Percentiles rank a stretch among this genome's conserved stretches.
phyloP scores from a whole-genome alignment of 2,797 vertebrate species.

The Heterohyrax brucei region DNA sequence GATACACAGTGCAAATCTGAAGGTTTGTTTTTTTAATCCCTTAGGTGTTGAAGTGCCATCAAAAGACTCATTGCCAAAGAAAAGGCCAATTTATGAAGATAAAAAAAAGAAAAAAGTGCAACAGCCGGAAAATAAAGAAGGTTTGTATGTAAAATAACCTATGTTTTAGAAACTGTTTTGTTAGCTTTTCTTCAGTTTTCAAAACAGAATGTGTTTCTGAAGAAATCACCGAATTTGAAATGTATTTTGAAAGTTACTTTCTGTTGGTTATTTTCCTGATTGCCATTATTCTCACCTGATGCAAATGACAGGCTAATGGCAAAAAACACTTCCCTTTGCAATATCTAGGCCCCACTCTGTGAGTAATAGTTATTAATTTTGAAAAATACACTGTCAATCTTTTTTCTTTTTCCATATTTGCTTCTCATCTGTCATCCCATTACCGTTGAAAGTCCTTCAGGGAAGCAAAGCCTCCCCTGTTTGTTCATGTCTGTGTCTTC shows the following conservation, averaged over 20 bases:
- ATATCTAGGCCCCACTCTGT: neutral
- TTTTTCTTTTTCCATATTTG: slow-evolving; percentile 25
- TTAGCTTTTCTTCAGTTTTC: neutral
- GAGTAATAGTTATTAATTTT: slow-evolving; percentile 24
- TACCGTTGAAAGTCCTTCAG: too few relatives aligned
- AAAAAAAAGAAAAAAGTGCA: slow-evolving; percentile 96
- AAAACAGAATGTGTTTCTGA: slow-evolving; percentile 1
- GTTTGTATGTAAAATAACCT: slow-evolving; percentile 86
- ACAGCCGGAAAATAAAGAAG: slow-evolving; percentile 94
- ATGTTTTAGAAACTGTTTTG: slow-evolving; percentile 37
- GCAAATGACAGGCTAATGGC: neutral
- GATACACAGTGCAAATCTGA: slow-evolving; percentile 1
- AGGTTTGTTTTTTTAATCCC: neutral
- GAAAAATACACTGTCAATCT: neutral
- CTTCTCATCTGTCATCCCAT: neutral
- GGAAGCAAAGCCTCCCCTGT: too few relatives aligned
- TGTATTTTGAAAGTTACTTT: slow-evolving; percentile 16
- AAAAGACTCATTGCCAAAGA: slow-evolving; percentile 98
- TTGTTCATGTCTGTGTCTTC: too few relatives aligned
- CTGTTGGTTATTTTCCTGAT: neutral
- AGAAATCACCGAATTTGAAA: slow-evolving; percentile 10
- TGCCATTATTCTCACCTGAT: slow-evolving; percentile 55
- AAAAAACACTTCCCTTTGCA: slow-evolving; percentile 44
- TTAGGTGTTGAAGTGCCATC: slow-evolving; percentile 98
- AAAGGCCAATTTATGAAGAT: slow-evolving; percentile 97